These are phyloP conservation scores for Drosophila saltans DNA, from an alignment of 1,140 invertebrate genomes.

Conservation along the genomic window DNA sequence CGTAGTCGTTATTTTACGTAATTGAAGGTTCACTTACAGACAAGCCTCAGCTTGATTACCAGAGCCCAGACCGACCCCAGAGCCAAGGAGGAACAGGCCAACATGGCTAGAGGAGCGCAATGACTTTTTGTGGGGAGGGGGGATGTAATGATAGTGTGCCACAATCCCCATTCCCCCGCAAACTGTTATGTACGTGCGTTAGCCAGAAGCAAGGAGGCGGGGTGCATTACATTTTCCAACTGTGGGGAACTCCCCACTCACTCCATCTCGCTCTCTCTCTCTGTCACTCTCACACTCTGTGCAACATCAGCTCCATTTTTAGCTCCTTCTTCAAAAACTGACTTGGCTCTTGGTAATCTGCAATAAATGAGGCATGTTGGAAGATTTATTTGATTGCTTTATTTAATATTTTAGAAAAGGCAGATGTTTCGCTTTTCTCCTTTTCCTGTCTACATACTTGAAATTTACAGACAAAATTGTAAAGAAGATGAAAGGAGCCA, in stretches of 20 bases:
- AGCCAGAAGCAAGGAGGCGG: background rate
- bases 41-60: conserved; percentile 30
- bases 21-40: conserved; percentile 79
- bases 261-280: background rate
- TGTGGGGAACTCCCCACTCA: background rate
- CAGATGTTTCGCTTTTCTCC: conserved; percentile 65
- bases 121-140: conserved; percentile 9
- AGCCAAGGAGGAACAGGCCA: background rate
- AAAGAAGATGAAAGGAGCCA: too few species aligned
- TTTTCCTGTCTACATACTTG: conserved; percentile 38
- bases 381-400: conserved; percentile 83
- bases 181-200: conserved; percentile 6
- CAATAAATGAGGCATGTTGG: conserved; percentile 82
- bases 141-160: conserved; percentile 49
- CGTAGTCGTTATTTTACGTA: conserved; percentile 71
- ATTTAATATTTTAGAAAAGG: conserved; percentile 80
- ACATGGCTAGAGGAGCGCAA: conserved; percentile 2
- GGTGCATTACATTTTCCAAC: background rate
- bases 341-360: conserved; percentile 71
- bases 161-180: background rate
- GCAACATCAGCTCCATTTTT: conserved; percentile 40
- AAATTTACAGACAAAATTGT: conserved; percentile 26
- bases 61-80: too few species aligned
- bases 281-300: conserved; percentile 26
- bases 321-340: conserved; percentile 24